These are phyloP conservation scores for Holocentrus rufus DNA, from an alignment of 2,797 vertebrate species.

Conservation along the genomic window DNA sequence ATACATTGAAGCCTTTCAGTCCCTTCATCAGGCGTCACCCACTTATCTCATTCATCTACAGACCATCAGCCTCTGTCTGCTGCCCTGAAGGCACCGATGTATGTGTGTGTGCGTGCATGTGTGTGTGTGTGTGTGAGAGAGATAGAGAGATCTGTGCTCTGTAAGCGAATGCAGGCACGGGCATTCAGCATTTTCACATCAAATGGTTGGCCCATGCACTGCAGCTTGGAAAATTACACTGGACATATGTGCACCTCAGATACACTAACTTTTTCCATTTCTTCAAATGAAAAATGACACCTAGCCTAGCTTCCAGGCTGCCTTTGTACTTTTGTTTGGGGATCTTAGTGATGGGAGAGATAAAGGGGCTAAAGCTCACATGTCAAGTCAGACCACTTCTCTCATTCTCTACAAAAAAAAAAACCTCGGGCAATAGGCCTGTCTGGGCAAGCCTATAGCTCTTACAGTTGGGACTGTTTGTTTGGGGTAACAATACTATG, in stretches of 20 bases:
- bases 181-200: slow-evolving; percentile 7
- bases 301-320: slow-evolving; percentile 42
- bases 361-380: slow-evolving; percentile 62
- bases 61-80: slow-evolving; percentile 49
- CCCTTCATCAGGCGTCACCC: slow-evolving; percentile 40
- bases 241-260: slow-evolving; percentile 4
- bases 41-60: slow-evolving; percentile 58
- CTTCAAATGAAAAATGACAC: slow-evolving; percentile 65
- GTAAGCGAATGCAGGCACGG: slow-evolving; percentile 36
- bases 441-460: slow-evolving; percentile 65
- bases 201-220: slow-evolving; percentile 7
- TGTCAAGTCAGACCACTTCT: slow-evolving; percentile 60
- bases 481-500: slow-evolving; percentile 70
- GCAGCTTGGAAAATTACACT: slow-evolving; percentile 6
- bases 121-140: slow-evolving; percentile 19
- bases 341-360: slow-evolving; percentile 65
- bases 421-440: slow-evolving; percentile 63
- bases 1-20: slow-evolving; percentile 56
- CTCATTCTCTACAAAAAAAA: slow-evolving; percentile 55
- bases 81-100: slow-evolving; percentile 36
- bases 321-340: slow-evolving; percentile 76
- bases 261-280: slow-evolving; percentile 31
- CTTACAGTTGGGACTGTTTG: slow-evolving; percentile 72
- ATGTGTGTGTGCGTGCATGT: slow-evolving; percentile 16
- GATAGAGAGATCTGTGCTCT: slow-evolving; percentile 6